Evolutionary conservation across 2,888 invertebrate species (phyloP), one percentile per base, ranked within the genome.

Genomic region (Leucophenga maculata): DNA sequence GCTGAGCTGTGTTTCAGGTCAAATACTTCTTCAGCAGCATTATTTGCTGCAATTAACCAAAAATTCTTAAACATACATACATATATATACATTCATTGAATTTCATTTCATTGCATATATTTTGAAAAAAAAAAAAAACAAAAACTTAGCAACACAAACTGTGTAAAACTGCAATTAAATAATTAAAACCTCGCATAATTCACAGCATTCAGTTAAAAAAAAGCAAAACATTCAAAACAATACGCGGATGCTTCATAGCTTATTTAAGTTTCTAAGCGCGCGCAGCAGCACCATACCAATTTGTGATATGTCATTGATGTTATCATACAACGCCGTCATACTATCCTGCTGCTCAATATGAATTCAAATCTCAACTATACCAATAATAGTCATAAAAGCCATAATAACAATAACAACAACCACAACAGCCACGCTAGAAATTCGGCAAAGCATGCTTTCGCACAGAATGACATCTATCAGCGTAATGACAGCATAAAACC

Each of bases 321-420:
- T 31, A 59, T 14, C 14, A 16, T 60, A 70, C 50, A 20, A 55
- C 18, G 18, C 64, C 54, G 22, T 59, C 39, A 52, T 65, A 13
- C 6, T 26, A 3, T 2, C 26, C 4, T 39, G 39, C 39, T 54
- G 14, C 18, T 70, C 74, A 72, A 74, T 57, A 78, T 78, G 78
- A 52, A 69, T 69, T 65, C 52, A 20, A 71, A 55, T 22, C 59
- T 60, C 57, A 74, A 67, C 52, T 74, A 73, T 31, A 70, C 48
- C 46, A 78, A 71, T 48, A 74, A 50, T 31, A 77, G 69, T 48
- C 67, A 73, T 65, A 72, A 72, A 64, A 77, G 55, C 44, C 69
- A 65, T 13, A 75, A 75, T 57, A 65, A 67, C 52, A 76, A 69
- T 60, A 69, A 52, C 46, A 65, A 14, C 46, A 50, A 18, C n/a